Conservation (phyloP, 1,140 invertebrate genomes). For the Plodia interpunctella region DNA sequence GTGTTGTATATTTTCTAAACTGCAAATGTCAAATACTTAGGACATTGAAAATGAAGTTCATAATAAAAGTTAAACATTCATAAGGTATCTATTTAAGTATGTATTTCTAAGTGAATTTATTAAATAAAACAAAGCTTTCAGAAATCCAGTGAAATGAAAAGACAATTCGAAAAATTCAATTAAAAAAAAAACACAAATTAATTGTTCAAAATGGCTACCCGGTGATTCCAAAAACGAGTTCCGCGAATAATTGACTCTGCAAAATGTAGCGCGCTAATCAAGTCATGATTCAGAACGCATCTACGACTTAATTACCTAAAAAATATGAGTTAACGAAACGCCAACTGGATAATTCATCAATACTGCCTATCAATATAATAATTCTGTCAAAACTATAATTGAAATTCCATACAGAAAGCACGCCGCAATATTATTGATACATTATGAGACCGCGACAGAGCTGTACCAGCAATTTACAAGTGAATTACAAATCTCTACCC, state of each 20-base stretch:
- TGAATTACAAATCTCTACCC: constrained; percentile 70
- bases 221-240: not conserved
- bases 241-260: no score
- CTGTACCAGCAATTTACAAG: constrained; percentile 65
- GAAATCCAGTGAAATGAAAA: no score
- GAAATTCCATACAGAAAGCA: constrained; percentile 66
- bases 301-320: constrained; percentile 44
- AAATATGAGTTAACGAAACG: constrained; percentile 28
- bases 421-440: constrained; percentile 66
- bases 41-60: no score
- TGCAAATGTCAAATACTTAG: no score
- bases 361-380: constrained; percentile 70
- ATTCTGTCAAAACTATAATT: constrained; percentile 72
- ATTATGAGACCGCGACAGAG: constrained; percentile 63
- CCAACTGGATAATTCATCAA: constrained; percentile 56
- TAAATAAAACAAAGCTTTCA: no score
- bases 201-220: not conserved
- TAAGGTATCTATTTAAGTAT: no score
- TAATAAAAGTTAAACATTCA: no score
- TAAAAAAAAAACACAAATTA: no score
- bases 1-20: no score
- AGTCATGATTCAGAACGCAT: not conserved
- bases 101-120: no score
- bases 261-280: not conserved
- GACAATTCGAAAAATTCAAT: no score